A percentile compares a stretch with the other conserved stretches of the same genome.
These are phyloP conservation scores for Amphipoea lucens DNA, from an alignment of 2,888 invertebrate genomes.

Conservation along the genomic window DNA sequence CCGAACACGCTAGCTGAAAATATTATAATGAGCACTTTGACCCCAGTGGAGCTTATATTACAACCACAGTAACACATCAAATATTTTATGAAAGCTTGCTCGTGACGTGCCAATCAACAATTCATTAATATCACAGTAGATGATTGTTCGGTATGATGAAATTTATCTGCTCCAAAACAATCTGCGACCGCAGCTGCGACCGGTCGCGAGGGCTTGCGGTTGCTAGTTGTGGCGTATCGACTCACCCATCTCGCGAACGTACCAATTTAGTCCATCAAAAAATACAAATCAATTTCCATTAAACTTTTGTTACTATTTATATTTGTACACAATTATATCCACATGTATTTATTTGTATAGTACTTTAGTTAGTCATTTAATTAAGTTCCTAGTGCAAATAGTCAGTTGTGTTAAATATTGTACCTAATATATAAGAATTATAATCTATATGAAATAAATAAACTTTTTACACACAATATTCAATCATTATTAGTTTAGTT, in stretches of 20 bases:
- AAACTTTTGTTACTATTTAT: conserved; percentile 12
- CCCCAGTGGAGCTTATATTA: background rate
- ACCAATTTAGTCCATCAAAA: conserved; percentile 50
- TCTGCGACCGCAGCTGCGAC: conserved; percentile 69
- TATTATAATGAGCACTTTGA: conserved; percentile 42
- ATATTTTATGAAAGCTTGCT: conserved; percentile 20
- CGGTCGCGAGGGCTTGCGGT: conserved; percentile 60
- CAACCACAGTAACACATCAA: conserved; percentile 9
- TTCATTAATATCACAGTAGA: conserved; percentile 63
- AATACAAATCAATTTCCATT: conserved; percentile 42
- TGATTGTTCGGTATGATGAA: conserved; percentile 64
- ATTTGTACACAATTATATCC: background rate
- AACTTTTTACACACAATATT: background rate
- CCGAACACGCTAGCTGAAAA: conserved; percentile 28
- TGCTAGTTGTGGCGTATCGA: conserved; percentile 53
- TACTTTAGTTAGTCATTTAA: background rate
- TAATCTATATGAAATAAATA: background rate
- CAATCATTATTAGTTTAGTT: background rate
- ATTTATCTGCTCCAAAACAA: conserved; percentile 71
- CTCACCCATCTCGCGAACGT: conserved; percentile 59
- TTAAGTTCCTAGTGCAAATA: background rate
- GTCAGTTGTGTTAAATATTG: background rate
- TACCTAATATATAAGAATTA: background rate
- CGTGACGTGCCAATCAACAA: conserved; percentile 37
- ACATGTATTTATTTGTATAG: background rate